Conservation (phyloP, 2,113 vertebrate species). For the Entelurus aequoreus region DNA sequence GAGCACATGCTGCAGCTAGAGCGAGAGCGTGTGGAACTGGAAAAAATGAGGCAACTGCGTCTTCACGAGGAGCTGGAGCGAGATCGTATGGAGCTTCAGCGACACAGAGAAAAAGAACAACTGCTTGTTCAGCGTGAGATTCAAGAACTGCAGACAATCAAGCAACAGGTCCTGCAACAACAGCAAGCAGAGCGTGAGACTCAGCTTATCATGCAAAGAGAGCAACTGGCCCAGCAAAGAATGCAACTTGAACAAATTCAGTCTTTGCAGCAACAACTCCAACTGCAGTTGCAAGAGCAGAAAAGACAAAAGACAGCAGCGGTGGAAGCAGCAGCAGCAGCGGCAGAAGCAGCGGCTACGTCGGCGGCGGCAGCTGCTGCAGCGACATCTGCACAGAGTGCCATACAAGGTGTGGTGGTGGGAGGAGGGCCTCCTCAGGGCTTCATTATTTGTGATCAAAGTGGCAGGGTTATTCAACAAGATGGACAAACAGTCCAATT, state of each 20-base stretch:
- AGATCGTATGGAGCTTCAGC: conserved; percentile 88
- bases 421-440: conserved; percentile 61
- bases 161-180: conserved; percentile 95
- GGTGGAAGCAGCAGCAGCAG: conserved; percentile 78
- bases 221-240: conserved; percentile 94
- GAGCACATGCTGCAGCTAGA: conserved; percentile 91
- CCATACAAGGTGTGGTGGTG: conserved; percentile 77
- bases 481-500: conserved; percentile 87
- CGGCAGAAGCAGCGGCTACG: conserved; percentile 73
- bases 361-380: conserved; percentile 72
- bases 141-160: conserved; percentile 94
- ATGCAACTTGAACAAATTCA: conserved; percentile 97
- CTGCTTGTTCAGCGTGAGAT: conserved; percentile 92
- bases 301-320: conserved; percentile 88
- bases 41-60: conserved; percentile 89
- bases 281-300: conserved; percentile 95
- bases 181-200: conserved; percentile 94
- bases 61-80: conserved; percentile 94
- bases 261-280: conserved; percentile 93
- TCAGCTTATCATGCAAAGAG: conserved; percentile 90
- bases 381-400: conserved; percentile 82
- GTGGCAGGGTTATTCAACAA: conserved; percentile 75
- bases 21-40: conserved; percentile 89
- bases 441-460: conserved; percentile 77
- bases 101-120: conserved; percentile 95